phyloP scores from a whole-genome alignment of 35 echinoderm and acorn worm species.

The Lytechinus variegatus region DNA sequence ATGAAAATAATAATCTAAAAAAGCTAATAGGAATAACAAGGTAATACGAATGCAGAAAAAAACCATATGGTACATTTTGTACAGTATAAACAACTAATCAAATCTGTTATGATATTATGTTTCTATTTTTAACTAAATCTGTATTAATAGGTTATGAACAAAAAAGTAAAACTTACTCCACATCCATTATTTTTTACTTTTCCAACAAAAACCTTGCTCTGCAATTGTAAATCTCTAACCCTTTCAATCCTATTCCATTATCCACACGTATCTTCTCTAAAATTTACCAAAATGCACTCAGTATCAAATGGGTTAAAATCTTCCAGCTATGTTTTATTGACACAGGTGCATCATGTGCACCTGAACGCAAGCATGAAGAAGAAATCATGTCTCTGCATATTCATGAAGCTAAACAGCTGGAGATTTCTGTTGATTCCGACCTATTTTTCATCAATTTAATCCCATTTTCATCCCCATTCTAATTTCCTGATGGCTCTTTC shows the following conservation, averaged over 20 bases:
- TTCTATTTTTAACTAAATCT: background rate
- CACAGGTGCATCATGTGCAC: constrained; percentile 6
- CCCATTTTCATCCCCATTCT: background rate
- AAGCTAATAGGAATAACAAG: background rate
- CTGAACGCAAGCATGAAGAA: background rate
- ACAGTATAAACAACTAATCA: background rate
- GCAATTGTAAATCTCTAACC: background rate
- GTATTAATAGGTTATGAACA: too few species aligned
- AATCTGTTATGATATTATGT: background rate
- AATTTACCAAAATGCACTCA: background rate
- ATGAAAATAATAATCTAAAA: background rate
- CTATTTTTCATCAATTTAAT: background rate
- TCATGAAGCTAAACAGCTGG: background rate
- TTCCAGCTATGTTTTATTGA: background rate
- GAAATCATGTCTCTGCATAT: constrained; percentile 7
- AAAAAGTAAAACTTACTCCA: background rate
- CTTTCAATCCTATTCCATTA: background rate
- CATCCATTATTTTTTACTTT: background rate
- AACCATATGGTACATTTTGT: too few species aligned
- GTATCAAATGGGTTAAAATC: background rate
- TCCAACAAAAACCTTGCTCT: background rate
- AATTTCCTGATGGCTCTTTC: constrained; percentile 10
- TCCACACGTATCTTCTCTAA: background rate
- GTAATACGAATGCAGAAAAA: background rate
- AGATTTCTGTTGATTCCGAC: constrained; percentile 1